Evolutionary conservation across 1,140 invertebrate species (phyloP), one percentile per base, ranked within the genome.

Genomic region (Trichomalopsis sarcophagae): DNA sequence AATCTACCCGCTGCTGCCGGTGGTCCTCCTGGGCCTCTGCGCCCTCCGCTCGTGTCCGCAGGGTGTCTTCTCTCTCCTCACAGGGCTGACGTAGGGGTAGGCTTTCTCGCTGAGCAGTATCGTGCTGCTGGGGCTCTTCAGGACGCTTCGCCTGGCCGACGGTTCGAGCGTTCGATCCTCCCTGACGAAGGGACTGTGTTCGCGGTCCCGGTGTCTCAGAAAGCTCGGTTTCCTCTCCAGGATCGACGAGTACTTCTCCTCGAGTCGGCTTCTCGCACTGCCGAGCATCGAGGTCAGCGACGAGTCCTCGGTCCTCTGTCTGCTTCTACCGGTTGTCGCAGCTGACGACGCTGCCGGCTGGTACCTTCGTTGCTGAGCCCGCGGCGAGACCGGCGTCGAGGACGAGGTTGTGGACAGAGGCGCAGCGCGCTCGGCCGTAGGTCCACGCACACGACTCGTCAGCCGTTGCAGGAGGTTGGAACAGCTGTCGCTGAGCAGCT

Each of bases 401-500:
- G 69, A 17, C 14, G 55, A 62, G 21, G 55, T 21, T 21, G 17
- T 21, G 17, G 55, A 21, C 21, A 21, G 55, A 5, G 66, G 68
- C 21, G 30, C 17, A 10, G 17, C 88, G 87, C 13, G 90, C 77
- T 69, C 85, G 1, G 91, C 88, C 9, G 90, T 88, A 14, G 96
- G 96, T 47, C 96, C 96, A 47, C 97, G 94, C 5, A 95, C 94
- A 50, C 94, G 90, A 50, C 96, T 95, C 0, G 96, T 96, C 87
- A 97, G 92, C 74, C 96, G 94, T 88, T 97, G 96, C 81, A 98
- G 94, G 40, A 97, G 94, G 92, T 95, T 97, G 86, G 96, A 96
- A 92, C 97, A 98, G 84, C 97, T 97, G 89, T 97, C 97, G 77
- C 95, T 96, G 84, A 98, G 93, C 86, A 98, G 93, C 91, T 97